Conservation (phyloP, 2,113 vertebrate species). For the Setophaga kirtlandii region DNA sequence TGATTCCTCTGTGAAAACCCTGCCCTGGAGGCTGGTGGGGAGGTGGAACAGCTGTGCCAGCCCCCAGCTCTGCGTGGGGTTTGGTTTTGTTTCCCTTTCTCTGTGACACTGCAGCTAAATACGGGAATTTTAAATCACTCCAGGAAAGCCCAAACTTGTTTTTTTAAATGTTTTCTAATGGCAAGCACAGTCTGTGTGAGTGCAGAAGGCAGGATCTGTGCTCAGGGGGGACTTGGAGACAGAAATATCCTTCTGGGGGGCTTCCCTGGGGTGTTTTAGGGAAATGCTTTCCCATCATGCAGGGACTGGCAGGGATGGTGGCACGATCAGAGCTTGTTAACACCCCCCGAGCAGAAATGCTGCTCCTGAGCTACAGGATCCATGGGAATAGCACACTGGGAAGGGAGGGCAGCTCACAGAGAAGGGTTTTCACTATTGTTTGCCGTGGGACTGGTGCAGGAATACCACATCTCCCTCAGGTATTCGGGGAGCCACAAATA, state of each 20-base stretch:
- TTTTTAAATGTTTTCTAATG: neutral
- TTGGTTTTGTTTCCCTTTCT: neutral
- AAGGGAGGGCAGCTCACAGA: neutral
- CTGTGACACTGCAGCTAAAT: neutral
- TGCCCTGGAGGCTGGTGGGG: neutral
- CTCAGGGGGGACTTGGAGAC: neutral
- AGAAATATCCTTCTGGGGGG: neutral
- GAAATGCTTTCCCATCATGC: neutral
- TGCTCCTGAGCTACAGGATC: neutral
- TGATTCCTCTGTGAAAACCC: neutral
- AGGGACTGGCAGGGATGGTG: neutral
- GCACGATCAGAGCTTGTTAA: accelerated
- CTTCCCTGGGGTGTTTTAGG: neutral
- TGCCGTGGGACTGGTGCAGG: neutral
- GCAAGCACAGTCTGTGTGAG: accelerated
- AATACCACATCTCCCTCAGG: conserved; percentile 31
- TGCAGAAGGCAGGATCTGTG: neutral
- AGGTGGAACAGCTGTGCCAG: neutral
- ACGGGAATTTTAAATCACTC: neutral
- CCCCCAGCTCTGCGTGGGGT: neutral
- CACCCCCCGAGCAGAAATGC: accelerated
- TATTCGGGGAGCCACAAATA: neutral
- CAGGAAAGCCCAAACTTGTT: neutral
- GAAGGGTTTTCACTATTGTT: conserved; percentile 39
- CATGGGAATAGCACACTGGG: neutral